These are phyloP conservation scores for Ruditapes philippinarum DNA, from an alignment of 1,140 invertebrate species.

Conservation along the genomic window DNA sequence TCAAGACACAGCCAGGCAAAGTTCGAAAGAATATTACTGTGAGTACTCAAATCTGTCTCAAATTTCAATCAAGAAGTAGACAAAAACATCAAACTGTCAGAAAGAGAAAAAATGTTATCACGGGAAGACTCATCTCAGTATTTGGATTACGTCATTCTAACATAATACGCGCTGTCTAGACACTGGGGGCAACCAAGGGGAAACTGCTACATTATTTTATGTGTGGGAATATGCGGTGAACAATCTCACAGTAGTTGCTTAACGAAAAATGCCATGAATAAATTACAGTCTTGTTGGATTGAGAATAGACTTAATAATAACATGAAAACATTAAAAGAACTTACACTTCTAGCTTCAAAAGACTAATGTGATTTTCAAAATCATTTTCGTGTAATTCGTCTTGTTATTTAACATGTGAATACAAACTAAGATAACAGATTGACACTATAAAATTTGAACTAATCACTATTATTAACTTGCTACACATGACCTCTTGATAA, in stretches of 20 bases:
- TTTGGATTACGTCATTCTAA: conserved; percentile 35
- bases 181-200: conserved; percentile 18
- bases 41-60: conserved; percentile 29
- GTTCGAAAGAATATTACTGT: background rate
- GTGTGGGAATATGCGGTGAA: conserved; percentile 8
- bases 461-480: no score
- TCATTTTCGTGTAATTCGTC: no score
- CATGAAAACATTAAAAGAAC: no score
- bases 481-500: no score
- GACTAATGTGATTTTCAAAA: no score
- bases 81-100: conserved; percentile 25
- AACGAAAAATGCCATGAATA: background rate
- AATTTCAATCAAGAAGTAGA: conserved; percentile 50
- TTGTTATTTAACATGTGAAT: no score
- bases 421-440: no score
- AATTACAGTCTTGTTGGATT: background rate
- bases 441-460: no score
- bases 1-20: background rate
- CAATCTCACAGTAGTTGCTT: background rate
- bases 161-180: conserved; percentile 38
- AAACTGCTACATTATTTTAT: background rate
- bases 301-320: no score
- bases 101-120: conserved; percentile 29
- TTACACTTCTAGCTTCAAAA: no score
- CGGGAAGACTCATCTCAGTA: conserved; percentile 3